Evolutionary conservation across 2,113 vertebrate species (phyloP).

Genomic region (Pangasianodon hypophthalmus): DNA sequence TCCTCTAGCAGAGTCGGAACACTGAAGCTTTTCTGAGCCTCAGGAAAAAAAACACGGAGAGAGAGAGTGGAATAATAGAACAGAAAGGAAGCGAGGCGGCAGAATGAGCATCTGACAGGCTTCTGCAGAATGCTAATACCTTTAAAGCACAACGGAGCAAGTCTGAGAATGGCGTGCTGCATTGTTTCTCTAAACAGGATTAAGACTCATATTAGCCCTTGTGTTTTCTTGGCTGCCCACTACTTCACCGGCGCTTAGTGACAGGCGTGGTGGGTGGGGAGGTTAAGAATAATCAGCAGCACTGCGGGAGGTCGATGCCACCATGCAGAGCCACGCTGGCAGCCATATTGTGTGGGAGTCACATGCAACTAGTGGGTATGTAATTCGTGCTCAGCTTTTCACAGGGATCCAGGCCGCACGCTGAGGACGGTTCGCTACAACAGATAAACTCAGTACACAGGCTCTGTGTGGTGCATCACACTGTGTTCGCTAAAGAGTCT

Average conservation of each 20-base stretch:
- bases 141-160: slow-evolving; percentile 32
- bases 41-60: neutral
- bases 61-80: slow-evolving; percentile 40
- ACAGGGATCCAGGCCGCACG: slow-evolving; percentile 15
- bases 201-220: slow-evolving; percentile 47
- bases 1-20: slow-evolving; percentile 28
- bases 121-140: slow-evolving; percentile 43
- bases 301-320: slow-evolving; percentile 35
- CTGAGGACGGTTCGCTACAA: slow-evolving; percentile 16
- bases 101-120: slow-evolving; percentile 26
- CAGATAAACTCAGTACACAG: slow-evolving; percentile 22
- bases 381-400: slow-evolving; percentile 18
- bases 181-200: slow-evolving; percentile 50
- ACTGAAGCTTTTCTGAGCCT: slow-evolving; percentile 25
- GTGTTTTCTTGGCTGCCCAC: slow-evolving; percentile 21
- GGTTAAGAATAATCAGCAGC: slow-evolving; percentile 50
- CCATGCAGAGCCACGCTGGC: slow-evolving; percentile 45
- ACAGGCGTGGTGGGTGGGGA: slow-evolving; percentile 39
- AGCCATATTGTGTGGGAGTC: slow-evolving; percentile 45
- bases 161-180: slow-evolving; percentile 3
- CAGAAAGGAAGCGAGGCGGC: neutral
- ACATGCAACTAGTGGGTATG: slow-evolving; percentile 21
- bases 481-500: neutral
- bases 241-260: slow-evolving; percentile 35
- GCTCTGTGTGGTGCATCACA: slow-evolving; percentile 24